phyloP scores from a whole-genome alignment of 2,113 vertebrate species.

The Cettia cetti region DNA sequence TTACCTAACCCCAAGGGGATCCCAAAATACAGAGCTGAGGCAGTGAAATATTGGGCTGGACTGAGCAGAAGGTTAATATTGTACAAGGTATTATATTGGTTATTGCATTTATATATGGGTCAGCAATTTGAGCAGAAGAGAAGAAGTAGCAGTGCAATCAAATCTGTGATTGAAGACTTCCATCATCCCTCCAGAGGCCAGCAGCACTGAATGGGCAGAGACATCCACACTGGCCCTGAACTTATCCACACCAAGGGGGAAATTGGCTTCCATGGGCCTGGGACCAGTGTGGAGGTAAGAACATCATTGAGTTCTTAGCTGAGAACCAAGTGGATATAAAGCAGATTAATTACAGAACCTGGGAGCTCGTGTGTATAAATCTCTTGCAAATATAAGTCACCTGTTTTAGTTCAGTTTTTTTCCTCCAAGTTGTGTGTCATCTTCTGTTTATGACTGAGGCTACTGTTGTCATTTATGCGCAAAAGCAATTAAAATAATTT shows the following conservation, averaged over 20 bases:
- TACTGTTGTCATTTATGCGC: not conserved
- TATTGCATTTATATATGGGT: not conserved
- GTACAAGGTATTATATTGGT: not conserved
- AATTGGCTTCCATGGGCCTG: not conserved
- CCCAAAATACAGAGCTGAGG: not conserved
- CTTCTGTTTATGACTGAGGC: not conserved
- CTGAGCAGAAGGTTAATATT: not conserved
- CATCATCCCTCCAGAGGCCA: not conserved
- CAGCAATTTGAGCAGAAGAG: not conserved
- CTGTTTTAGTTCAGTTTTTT: not conserved
- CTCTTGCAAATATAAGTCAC: not conserved
- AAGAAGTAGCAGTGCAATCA: not conserved
- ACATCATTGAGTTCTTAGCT: not conserved
- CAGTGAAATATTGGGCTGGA: not conserved
- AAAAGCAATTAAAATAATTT: conserved; percentile 47
- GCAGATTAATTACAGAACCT: not conserved
- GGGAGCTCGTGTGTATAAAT: not conserved
- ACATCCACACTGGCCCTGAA: not conserved
- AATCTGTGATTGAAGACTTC: not conserved
- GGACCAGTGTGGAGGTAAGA: not conserved
- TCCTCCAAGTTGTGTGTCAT: not conserved
- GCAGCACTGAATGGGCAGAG: not conserved
- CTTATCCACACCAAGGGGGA: no score
- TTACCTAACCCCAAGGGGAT: not conserved
- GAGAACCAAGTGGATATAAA: not conserved